Evolutionary conservation across 2,888 invertebrate genomes (phyloP).

Genomic region (Salpingus planirostris): DNA sequence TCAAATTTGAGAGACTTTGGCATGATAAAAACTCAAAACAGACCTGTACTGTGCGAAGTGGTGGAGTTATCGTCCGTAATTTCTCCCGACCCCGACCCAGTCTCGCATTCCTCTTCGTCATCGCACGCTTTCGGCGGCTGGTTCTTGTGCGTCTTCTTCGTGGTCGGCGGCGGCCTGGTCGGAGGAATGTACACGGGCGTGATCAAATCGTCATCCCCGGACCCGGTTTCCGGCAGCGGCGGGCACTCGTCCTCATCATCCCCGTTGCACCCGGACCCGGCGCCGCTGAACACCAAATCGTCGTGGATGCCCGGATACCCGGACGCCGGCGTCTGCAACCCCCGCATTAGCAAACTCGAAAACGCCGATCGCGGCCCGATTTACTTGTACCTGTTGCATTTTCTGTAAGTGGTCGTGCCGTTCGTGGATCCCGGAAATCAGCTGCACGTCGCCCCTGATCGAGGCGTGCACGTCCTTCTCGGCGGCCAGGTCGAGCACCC

Average conservation of each 20-base stretch:
- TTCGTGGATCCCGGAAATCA: conserved; percentile 66
- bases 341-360: too few species aligned
- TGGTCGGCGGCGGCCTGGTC: conserved; percentile 59
- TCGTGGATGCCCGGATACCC: conserved; percentile 72
- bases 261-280: conserved; percentile 81
- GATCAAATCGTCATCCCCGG: conserved; percentile 82
- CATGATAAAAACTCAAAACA: conserved; percentile 12
- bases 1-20: conserved; percentile 1
- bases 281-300: conserved; percentile 86
- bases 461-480: conserved; percentile 71
- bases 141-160: conserved; percentile 33
- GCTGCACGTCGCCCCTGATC: conserved; percentile 74
- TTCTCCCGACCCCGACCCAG: conserved; percentile 69
- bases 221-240: conserved; percentile 69
- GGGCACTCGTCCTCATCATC: conserved; percentile 91
- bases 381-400: conserved; percentile 85
- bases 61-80: conserved; percentile 55
- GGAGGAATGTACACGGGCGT: conserved; percentile 87
- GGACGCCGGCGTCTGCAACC: conserved; percentile 78
- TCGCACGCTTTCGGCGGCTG: conserved; percentile 44
- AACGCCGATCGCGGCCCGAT: too few species aligned
- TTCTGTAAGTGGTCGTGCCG: conserved; percentile 66
- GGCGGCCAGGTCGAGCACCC: conserved; percentile 77
- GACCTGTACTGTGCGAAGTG: conserved; percentile 47
- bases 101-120: conserved; percentile 80